Percentiles rank a stretch among this genome's conserved stretches.
These are phyloP conservation scores for Tipula unca DNA, from an alignment of 2,888 invertebrate genomes.

Conservation along the genomic window DNA sequence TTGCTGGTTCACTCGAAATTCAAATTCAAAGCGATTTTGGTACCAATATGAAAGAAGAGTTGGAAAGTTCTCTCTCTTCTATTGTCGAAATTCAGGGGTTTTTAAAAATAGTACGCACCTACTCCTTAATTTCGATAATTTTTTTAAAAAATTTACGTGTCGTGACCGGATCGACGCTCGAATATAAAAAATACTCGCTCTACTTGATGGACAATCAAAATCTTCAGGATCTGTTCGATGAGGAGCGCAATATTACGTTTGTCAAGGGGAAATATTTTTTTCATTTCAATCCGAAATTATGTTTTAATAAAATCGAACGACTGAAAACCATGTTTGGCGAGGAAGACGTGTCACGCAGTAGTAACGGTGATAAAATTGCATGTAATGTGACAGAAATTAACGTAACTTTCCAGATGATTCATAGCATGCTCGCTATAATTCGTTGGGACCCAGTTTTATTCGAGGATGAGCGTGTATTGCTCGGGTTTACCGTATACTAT, in stretches of 20 bases:
- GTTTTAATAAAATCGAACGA: constrained; percentile 64
- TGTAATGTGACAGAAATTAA: constrained; percentile 59
- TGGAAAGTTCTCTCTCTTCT: constrained; percentile 70
- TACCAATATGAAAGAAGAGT: constrained; percentile 56
- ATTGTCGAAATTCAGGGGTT: constrained; percentile 78
- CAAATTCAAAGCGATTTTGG: constrained; percentile 60
- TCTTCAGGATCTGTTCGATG: constrained; percentile 76
- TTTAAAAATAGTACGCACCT: constrained; percentile 75
- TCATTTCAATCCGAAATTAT: constrained; percentile 87
- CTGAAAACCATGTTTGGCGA: constrained; percentile 51
- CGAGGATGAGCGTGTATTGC: constrained; percentile 69
- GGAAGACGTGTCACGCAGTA: constrained; percentile 70
- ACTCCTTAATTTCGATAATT: constrained; percentile 74
- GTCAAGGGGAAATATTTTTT: constrained; percentile 68
- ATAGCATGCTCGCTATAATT: constrained; percentile 46
- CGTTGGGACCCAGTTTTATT: constrained; percentile 58
- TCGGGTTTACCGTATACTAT: constrained; percentile 83
- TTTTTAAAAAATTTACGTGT: constrained; percentile 66
- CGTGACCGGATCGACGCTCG: constrained; percentile 52
- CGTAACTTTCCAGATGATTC: constrained; percentile 35
- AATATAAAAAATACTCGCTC: constrained; percentile 48
- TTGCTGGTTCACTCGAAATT: constrained; percentile 76
- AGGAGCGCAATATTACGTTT: constrained; percentile 54
- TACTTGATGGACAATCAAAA: constrained; percentile 78
- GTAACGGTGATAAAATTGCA: constrained; percentile 86